phyloP scores from a whole-genome alignment of 2,888 invertebrate genomes.

The Phortica magna region DNA sequence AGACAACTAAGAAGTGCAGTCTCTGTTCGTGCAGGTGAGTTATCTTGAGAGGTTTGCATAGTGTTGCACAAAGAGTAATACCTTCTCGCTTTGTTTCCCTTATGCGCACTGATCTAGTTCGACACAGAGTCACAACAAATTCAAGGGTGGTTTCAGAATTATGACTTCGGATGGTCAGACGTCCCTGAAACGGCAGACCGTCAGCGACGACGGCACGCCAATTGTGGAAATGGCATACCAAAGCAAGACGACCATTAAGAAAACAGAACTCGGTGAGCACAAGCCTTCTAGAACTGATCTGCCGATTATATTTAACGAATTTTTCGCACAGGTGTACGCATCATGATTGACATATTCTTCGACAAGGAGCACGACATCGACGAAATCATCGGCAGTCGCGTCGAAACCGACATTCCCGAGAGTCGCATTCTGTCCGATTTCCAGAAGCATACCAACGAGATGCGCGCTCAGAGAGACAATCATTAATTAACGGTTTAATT shows the following conservation, averaged over 20 bases:
- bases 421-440: constrained; percentile 75
- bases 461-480: constrained; percentile 38
- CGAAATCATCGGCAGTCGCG: constrained; percentile 70
- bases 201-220: not conserved
- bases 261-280: constrained; percentile 69
- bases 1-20: not conserved
- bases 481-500: constrained; percentile 33
- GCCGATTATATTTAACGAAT: not conserved
- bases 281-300: not conserved
- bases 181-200: constrained; percentile 36
- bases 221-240: constrained; percentile 64
- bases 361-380: constrained; percentile 66
- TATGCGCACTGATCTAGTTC: not conserved
- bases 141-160: constrained; percentile 45
- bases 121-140: not conserved
- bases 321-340: constrained; percentile 71
- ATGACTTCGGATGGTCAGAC: constrained; percentile 44
- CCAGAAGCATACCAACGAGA: constrained; percentile 59
- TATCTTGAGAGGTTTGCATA: not conserved
- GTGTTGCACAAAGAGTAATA: not conserved
- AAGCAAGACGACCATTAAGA: constrained; percentile 76
- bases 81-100: not conserved
- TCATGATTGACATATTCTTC: constrained; percentile 74
- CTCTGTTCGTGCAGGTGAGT: not conserved
- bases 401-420: constrained; percentile 75